Conservation (phyloP, 2,797 vertebrate species). For the Spinus olivaceus region DNA sequence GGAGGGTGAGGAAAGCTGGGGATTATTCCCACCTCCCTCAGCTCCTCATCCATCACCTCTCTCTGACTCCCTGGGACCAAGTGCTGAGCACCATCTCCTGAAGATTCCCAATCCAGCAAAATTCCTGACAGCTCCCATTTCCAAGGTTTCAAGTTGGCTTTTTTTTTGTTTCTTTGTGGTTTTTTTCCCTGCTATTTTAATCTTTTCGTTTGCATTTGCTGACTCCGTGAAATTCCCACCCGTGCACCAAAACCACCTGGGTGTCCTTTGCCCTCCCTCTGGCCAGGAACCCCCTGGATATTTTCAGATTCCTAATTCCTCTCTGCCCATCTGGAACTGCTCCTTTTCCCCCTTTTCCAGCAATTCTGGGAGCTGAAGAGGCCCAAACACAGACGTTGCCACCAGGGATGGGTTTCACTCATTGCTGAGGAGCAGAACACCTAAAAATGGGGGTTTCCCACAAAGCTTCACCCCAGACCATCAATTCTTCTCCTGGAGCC, state of each 20-base stretch:
- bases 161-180: neutral
- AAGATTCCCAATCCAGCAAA: neutral
- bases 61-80: rapidly evolving
- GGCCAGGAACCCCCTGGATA: neutral
- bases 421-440: rapidly evolving
- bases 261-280: neutral
- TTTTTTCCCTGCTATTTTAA: neutral
- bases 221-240: neutral
- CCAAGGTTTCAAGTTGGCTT: too few species aligned
- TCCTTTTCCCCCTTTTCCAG: neutral
- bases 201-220: neutral
- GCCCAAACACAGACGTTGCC: neutral
- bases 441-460: neutral
- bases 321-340: neutral
- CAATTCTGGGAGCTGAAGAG: neutral
- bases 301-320: neutral
- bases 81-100: neutral
- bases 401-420: neutral
- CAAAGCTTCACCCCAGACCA: neutral
- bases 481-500: neutral
- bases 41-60: rapidly evolving
- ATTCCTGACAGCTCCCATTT: neutral
- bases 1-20: neutral
- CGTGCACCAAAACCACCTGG: neutral
- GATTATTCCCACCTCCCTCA: neutral